phyloP scores from a whole-genome alignment of 2,888 invertebrate species.

The Eurois occulta region DNA sequence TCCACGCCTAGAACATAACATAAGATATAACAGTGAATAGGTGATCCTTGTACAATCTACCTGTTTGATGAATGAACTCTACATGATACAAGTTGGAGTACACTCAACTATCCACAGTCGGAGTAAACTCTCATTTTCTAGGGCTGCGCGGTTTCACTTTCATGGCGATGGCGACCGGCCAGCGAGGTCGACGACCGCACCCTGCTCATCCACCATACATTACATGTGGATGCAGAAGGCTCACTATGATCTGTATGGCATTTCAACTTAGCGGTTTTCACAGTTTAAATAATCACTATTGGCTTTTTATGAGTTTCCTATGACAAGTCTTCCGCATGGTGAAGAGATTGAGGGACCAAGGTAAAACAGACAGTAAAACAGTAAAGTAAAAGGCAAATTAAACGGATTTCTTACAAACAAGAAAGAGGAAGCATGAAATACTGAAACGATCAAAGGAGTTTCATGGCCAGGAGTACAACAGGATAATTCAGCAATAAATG shows the following conservation, averaged over 20 bases:
- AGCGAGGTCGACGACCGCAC: slow-evolving; percentile 59
- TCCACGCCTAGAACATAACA: background rate
- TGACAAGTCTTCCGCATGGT: background rate
- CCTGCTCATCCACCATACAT: slow-evolving; percentile 42
- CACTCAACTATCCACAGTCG: slow-evolving; percentile 13
- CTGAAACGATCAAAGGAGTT: background rate
- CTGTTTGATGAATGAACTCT: background rate
- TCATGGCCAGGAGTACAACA: background rate
- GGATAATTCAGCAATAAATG: background rate
- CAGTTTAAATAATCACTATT: background rate
- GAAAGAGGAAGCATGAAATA: background rate
- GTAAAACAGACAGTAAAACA: too few relatives aligned
- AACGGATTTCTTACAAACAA: background rate
- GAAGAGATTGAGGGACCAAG: background rate
- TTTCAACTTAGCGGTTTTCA: background rate
- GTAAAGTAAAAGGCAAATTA: background rate
- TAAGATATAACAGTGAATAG: background rate
- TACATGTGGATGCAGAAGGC: slow-evolving; percentile 34
- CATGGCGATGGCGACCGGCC: slow-evolving; percentile 47
- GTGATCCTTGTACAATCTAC: background rate
- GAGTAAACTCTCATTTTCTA: slow-evolving; percentile 66
- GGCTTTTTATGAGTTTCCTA: background rate
- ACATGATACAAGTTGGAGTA: slow-evolving; percentile 3
- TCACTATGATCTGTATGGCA: background rate
- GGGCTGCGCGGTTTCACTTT: slow-evolving; percentile 66